Percentiles rank a stretch among this genome's conserved stretches.
phyloP scores from a whole-genome alignment of 2,113 vertebrate species.

The Argyrosomus japonicus region DNA sequence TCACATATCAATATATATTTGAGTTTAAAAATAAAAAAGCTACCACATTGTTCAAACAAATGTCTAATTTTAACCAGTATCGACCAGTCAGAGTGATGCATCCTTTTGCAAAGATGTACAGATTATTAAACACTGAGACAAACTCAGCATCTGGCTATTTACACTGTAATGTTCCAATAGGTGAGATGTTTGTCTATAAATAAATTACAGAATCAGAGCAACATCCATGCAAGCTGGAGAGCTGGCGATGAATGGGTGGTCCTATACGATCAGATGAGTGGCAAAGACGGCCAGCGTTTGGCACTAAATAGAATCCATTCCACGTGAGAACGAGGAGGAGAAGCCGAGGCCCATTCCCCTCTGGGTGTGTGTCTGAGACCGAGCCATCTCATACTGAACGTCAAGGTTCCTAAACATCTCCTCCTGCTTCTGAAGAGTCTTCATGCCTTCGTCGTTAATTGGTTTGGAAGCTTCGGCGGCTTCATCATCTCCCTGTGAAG shows the following conservation, averaged over 20 bases:
- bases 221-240: constrained; percentile 96
- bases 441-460: constrained; percentile 92
- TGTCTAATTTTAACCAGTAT: constrained; percentile 59
- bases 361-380: constrained; percentile 98
- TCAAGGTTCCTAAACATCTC: constrained; percentile 98
- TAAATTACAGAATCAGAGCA: constrained; percentile 96
- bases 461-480: constrained; percentile 85
- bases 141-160: constrained; percentile 92
- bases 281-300: constrained; percentile 26
- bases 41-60: constrained; percentile 68
- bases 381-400: constrained; percentile 98
- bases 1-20: constrained; percentile 88
- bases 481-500: constrained; percentile 90
- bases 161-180: constrained; percentile 86
- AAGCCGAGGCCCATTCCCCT: constrained; percentile 99
- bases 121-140: constrained; percentile 88
- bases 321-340: constrained; percentile 93
- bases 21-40: constrained; percentile 75
- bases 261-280: constrained; percentile 79
- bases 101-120: constrained; percentile 81
- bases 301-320: constrained; percentile 95
- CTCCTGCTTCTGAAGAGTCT: constrained; percentile 97
- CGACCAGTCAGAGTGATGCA: constrained; percentile 57
- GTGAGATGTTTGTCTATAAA: constrained; percentile 84
- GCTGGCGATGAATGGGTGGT: constrained; percentile 91